Conservation (phyloP, 2,888 invertebrate species). For the Acanthoscelides obtectus region DNA sequence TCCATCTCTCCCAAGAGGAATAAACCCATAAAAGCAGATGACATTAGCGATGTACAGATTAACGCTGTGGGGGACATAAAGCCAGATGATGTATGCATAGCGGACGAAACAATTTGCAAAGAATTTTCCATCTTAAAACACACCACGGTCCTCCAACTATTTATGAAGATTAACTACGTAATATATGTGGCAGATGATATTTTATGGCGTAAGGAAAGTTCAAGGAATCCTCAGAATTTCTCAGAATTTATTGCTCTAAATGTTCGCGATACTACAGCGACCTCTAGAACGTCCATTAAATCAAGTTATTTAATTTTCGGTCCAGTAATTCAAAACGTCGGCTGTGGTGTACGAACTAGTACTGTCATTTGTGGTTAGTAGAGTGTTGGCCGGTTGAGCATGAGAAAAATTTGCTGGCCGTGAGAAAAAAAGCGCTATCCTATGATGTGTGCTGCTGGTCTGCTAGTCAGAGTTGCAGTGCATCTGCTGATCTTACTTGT, state of each 20-base stretch:
- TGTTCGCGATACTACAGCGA: slow-evolving; percentile 30
- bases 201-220: slow-evolving; percentile 30
- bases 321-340: neutral
- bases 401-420: no score
- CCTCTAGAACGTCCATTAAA: slow-evolving; percentile 16
- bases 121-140: slow-evolving; percentile 25
- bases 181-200: slow-evolving; percentile 29
- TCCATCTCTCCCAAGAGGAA: neutral
- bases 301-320: slow-evolving; percentile 2
- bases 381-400: no score
- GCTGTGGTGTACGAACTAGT: neutral
- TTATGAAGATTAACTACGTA: slow-evolving; percentile 31
- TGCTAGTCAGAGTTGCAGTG: no score
- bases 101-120: slow-evolving; percentile 22
- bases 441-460: no score
- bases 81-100: slow-evolving; percentile 8
- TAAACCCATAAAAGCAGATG: neutral
- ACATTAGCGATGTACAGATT: neutral
- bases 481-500: no score
- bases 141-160: slow-evolving; percentile 24
- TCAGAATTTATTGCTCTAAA: slow-evolving; percentile 29
- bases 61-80: slow-evolving; percentile 5
- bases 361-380: no score
- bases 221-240: slow-evolving; percentile 33
- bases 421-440: no score